These are phyloP conservation scores for Mormoops blainvillei DNA, from an alignment of 2,113 vertebrate genomes.

Conservation along the genomic window DNA sequence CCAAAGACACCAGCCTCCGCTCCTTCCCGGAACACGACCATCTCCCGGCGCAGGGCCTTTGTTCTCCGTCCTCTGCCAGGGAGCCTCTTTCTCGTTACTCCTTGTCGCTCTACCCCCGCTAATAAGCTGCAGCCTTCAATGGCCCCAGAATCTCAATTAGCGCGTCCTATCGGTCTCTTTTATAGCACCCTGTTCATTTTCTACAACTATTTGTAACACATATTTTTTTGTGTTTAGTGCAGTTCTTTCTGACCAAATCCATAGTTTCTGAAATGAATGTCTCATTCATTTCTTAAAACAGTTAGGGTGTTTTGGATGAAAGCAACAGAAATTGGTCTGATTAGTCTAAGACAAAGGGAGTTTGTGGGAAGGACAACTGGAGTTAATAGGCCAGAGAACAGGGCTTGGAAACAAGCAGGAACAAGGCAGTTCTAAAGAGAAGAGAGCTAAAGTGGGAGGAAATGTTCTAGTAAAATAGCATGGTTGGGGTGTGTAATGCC, in stretches of 20 bases:
- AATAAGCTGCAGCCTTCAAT: not conserved
- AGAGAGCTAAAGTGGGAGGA: constrained; percentile 7
- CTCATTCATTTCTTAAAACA: not conserved
- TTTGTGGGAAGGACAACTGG: not conserved
- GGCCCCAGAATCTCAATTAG: not conserved
- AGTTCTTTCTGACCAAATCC: not conserved
- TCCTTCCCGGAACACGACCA: not conserved
- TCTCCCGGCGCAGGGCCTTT: not conserved
- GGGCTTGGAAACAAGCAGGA: not conserved
- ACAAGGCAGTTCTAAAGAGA: not conserved
- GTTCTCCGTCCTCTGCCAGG: not conserved
- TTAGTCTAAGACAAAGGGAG: not conserved
- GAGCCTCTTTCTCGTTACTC: not conserved
- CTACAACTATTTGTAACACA: not conserved
- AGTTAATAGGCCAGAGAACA: not conserved
- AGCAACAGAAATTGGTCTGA: constrained; percentile 32
- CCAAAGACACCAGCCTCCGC: not conserved
- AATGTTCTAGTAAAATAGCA: not conserved
- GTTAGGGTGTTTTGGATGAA: not conserved
- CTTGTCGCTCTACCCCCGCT: not conserved
- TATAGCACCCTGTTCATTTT: not conserved
- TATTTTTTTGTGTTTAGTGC: not conserved
- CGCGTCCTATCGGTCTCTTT: not conserved
- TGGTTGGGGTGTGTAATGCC: not conserved
- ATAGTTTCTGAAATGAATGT: not conserved